phyloP scores from a whole-genome alignment of 2,113 vertebrate genomes.

The Thunnus thynnus region DNA sequence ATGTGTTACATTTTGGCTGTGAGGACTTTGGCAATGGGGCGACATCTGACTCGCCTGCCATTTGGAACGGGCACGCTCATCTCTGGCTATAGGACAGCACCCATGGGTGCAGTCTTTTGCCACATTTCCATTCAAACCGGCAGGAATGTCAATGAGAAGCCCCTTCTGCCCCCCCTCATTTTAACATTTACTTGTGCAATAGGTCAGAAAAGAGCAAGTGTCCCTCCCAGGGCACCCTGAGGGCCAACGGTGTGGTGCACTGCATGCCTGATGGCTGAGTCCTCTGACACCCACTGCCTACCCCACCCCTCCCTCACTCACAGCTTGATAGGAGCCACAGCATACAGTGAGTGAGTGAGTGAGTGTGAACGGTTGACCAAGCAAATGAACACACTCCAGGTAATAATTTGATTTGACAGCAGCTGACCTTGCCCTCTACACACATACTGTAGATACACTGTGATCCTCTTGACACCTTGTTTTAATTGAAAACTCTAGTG shows the following conservation, averaged over 20 bases:
- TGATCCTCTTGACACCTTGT: neutral
- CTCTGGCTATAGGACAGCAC: conserved; percentile 80
- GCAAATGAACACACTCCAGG: conserved; percentile 34
- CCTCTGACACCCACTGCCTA: neutral
- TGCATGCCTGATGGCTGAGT: conserved; percentile 75
- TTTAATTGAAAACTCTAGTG: conserved; percentile 56
- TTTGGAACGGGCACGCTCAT: conserved; percentile 71
- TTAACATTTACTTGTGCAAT: conserved; percentile 82
- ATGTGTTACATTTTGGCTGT: conserved; percentile 72
- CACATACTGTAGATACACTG: conserved; percentile 17
- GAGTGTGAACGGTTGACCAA: conserved; percentile 8
- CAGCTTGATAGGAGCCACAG: conserved; percentile 3
- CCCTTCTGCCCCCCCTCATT: conserved; percentile 71
- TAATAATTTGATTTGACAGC: conserved; percentile 51
- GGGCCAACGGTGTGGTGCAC: conserved; percentile 56
- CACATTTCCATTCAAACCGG: conserved; percentile 73
- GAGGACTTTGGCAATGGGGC: conserved; percentile 62
- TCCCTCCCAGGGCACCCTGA: conserved; percentile 73
- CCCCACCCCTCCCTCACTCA: neutral
- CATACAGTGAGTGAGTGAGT: conserved; percentile 2
- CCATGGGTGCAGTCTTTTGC: conserved; percentile 73
- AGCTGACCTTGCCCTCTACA: conserved; percentile 58
- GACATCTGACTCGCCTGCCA: conserved; percentile 77
- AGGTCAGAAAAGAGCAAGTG: conserved; percentile 86
- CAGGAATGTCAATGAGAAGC: conserved; percentile 82